A percentile compares a stretch with the other conserved stretches of the same genome.
Conservation (phyloP, 1,140 invertebrate species). For the Plutomurus gul region DNA sequence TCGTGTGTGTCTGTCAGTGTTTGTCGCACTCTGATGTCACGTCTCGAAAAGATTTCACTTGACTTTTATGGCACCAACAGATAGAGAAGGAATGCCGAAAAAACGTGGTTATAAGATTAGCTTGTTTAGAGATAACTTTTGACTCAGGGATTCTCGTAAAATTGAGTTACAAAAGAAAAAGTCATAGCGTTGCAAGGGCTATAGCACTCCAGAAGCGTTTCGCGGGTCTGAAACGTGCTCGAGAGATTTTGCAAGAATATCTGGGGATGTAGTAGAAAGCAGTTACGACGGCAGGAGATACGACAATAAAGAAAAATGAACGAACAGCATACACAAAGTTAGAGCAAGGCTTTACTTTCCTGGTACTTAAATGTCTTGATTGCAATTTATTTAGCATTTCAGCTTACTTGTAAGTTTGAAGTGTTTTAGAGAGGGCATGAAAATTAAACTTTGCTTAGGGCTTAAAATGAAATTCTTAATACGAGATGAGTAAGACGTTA, state of each 20-base stretch:
- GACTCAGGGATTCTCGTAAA: constrained; percentile 4
- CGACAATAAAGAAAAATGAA: not conserved
- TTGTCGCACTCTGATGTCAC: no score
- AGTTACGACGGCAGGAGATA: not conserved
- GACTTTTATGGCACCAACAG: not conserved
- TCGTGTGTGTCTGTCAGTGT: no score
- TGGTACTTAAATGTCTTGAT: not conserved
- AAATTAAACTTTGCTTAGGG: constrained; percentile 20
- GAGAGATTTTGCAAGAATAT: not conserved
- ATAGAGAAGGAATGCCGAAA: not conserved
- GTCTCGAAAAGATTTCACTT: not conserved
- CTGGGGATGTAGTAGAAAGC: not conserved
- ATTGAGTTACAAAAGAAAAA: not conserved
- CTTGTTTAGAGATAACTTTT: constrained; percentile 21
- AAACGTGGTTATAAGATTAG: constrained; percentile 21
- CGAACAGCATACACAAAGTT: not conserved
- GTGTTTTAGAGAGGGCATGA: not conserved
- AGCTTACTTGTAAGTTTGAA: not conserved
- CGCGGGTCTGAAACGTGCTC: not conserved
- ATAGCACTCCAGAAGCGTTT: not conserved
- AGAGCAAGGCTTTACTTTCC: not conserved
- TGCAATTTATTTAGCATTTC: not conserved
- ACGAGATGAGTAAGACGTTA: no score
- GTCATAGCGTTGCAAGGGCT: not conserved
- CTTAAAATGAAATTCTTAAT: constrained; percentile 16